These are phyloP conservation scores for Babyrousa celebensis DNA, from an alignment of 2,797 vertebrate species.

Conservation along the genomic window DNA sequence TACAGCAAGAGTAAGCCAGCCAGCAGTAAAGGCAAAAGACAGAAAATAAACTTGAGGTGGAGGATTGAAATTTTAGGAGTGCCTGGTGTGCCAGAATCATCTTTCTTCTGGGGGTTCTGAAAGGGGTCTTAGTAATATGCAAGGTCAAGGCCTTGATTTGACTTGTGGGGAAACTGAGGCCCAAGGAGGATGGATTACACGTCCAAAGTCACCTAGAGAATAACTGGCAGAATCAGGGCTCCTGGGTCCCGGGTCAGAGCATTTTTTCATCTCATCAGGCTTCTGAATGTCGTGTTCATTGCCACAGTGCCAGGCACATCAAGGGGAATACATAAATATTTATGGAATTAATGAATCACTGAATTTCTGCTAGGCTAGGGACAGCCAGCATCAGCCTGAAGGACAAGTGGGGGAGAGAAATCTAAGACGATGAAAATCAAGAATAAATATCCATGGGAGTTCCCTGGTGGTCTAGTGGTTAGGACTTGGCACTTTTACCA, in stretches of 20 bases:
- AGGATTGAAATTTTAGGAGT: constrained; percentile 81
- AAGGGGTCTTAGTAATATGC: constrained; percentile 17
- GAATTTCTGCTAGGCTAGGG: background rate
- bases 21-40: constrained; percentile 83
- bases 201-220: constrained; percentile 30
- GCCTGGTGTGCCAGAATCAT: background rate
- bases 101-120: constrained; percentile 14
- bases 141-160: constrained; percentile 55
- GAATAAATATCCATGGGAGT: background rate
- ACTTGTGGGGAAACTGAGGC: constrained; percentile 59
- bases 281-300: background rate
- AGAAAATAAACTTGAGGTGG: constrained; percentile 83
- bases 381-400: background rate
- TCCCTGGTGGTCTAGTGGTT: too few species aligned
- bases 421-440: background rate
- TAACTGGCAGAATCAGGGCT: background rate
- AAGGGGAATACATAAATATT: background rate
- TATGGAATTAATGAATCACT: background rate
- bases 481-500: too few species aligned
- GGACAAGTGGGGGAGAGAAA: background rate
- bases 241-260: background rate
- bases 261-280: background rate
- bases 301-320: background rate
- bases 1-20: constrained; percentile 82
- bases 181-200: background rate